Percentiles rank a stretch among this genome's conserved stretches.
Evolutionary conservation across 2,888 invertebrate species (phyloP).

Genomic region (Zaprionus bogoriensis): DNA sequence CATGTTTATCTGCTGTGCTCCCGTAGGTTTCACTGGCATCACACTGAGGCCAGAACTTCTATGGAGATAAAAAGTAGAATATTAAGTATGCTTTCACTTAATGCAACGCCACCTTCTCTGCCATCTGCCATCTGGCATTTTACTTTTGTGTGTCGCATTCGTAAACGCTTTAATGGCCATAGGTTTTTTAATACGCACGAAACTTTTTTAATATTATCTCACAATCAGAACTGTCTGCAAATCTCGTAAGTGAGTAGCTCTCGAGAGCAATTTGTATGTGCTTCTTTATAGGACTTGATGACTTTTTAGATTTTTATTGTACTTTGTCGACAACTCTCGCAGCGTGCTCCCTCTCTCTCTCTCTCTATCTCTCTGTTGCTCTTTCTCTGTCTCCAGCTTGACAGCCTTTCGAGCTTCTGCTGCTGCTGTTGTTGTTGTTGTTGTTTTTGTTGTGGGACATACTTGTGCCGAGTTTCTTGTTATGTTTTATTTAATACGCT

Average conservation of each 20-base stretch:
- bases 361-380: not conserved
- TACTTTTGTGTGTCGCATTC: not conserved
- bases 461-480: conserved; percentile 30
- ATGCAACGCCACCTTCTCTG: no score
- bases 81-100: no score
- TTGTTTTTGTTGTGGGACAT: conserved; percentile 7
- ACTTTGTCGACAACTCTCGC: conserved; percentile 2
- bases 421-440: not conserved
- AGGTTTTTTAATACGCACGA: not conserved
- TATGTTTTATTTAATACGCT: conserved; percentile 58
- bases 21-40: no score
- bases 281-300: conserved; percentile 1
- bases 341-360: not conserved
- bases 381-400: conserved; percentile 16
- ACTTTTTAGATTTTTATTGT: conserved; percentile 11
- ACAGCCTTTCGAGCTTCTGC: conserved; percentile 17
- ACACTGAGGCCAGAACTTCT: no score
- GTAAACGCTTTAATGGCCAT: not conserved
- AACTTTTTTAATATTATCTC: conserved; percentile 1
- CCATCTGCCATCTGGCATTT: no score
- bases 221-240: conserved; percentile 1
- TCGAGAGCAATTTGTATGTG: not conserved
- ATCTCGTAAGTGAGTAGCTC: not conserved
- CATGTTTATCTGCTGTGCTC: no score
- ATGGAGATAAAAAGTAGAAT: no score